Evolutionary conservation across 2,888 invertebrate genomes (phyloP).

Genomic region (Lysandra coridon): DNA sequence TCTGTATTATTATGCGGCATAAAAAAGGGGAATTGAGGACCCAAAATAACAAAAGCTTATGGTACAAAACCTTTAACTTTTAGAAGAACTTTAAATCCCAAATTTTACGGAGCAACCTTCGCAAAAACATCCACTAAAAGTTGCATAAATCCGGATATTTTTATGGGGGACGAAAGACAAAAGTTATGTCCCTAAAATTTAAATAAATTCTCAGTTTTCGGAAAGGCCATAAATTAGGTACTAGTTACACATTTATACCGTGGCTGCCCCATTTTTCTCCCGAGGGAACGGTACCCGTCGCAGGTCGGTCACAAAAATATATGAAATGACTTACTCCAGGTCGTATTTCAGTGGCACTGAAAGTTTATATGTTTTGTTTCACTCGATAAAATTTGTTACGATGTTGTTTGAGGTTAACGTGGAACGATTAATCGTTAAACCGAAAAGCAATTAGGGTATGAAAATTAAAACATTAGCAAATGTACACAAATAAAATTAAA

Average conservation of each 20-base stretch:
- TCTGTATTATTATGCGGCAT: not conserved
- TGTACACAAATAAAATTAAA: too few relatives aligned
- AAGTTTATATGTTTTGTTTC: conserved; percentile 29
- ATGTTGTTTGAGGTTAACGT: conserved; percentile 6
- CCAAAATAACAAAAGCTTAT: not conserved
- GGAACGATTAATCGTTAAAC: not conserved
- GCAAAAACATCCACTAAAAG: not conserved
- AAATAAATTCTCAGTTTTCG: conserved; percentile 19
- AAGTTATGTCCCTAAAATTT: conserved; percentile 4
- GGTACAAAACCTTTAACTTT: not conserved
- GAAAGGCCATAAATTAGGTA: not conserved
- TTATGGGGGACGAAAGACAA: not conserved
- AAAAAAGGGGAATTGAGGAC: not conserved
- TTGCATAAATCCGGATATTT: not conserved
- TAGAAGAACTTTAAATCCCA: not conserved
- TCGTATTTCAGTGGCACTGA: conserved; percentile 27
- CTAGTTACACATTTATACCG: conserved; percentile 17
- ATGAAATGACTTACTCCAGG: conserved; percentile 20
- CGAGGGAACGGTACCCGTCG: conserved; percentile 17
- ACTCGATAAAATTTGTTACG: conserved; percentile 24
- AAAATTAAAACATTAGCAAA: not conserved
- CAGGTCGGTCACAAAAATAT: conserved; percentile 25
- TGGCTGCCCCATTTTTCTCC: conserved; percentile 18
- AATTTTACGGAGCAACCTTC: not conserved
- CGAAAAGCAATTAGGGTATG: not conserved